A percentile compares a stretch with the other conserved stretches of the same genome.
phyloP scores from a whole-genome alignment of 2,113 vertebrate species.

The Larimichthys polyactis region DNA sequence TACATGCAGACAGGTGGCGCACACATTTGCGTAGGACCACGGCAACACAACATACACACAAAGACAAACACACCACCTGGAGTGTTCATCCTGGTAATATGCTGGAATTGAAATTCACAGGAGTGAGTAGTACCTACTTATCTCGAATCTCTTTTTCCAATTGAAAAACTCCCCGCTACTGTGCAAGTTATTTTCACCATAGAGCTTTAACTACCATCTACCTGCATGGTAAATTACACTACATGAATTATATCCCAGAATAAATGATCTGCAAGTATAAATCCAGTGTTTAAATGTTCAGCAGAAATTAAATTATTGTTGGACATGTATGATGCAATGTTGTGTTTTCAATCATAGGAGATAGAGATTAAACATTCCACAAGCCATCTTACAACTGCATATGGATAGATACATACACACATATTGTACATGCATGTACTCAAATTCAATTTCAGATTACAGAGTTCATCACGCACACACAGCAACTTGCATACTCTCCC shows the following conservation, averaged over 20 bases:
- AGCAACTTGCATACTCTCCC: not conserved
- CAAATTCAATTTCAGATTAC: not conserved
- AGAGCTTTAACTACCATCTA: slow-evolving; percentile 41
- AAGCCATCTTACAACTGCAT: not conserved
- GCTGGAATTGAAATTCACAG: slow-evolving; percentile 63
- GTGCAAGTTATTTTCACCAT: slow-evolving; percentile 45
- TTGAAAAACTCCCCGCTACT: slow-evolving; percentile 54
- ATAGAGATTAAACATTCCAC: not conserved
- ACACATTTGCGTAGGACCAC: slow-evolving; percentile 8
- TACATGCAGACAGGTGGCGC: slow-evolving; percentile 11
- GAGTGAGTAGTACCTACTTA: slow-evolving; percentile 57
- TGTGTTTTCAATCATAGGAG: not conserved
- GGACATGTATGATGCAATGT: not conserved
- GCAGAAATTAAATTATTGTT: slow-evolving; percentile 12
- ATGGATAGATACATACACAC: not conserved
- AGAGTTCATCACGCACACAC: not conserved
- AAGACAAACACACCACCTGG: slow-evolving; percentile 49
- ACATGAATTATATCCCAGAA: slow-evolving; percentile 29
- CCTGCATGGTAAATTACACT: slow-evolving; percentile 30
- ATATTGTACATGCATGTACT: not conserved
- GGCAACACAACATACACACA: slow-evolving; percentile 39
- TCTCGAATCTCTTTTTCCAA: slow-evolving; percentile 63
- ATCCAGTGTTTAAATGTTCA: slow-evolving; percentile 34
- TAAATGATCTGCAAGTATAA: slow-evolving; percentile 26
- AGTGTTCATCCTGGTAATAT: slow-evolving; percentile 46